Evolutionary conservation across 2,797 vertebrate genomes (phyloP), one percentile per base, ranked within the genome.

Genomic region (Eidolon dupreanum): DNA sequence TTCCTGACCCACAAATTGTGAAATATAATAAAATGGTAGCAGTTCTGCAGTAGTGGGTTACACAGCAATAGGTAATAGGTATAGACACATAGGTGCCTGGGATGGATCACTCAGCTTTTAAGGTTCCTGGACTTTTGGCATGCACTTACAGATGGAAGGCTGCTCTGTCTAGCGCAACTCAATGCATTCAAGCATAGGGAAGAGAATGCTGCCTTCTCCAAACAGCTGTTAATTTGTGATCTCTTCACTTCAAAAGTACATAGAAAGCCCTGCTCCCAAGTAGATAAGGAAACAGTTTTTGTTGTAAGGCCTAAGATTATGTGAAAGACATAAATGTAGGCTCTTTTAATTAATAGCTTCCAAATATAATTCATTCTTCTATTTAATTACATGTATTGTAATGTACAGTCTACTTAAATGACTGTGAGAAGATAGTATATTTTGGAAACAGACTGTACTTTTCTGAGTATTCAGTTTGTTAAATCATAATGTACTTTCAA

Each of bases 171-270:
- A 79, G 70, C 28, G 38, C 78, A 90, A 78, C 16, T 84, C 66
- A 20, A 4, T 55, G 28, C 26, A 79, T 28, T 89, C 61, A 87
- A 73, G 16, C 96, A 65, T 12, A 78, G 13, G 31, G 10, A 90
- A 91, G 24, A 93, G 28, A 31, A 9, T 28, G 17, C 55, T 78
- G 41, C 79, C 85, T 96, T 94, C 94, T 89, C 49, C 51, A 96
- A 95, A 93, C 74, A 78, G 65, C 36, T 96, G 41, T 81, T 92
- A 77, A 95, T 49, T 17, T 89, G 57, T 92, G 93, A 96, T 63
- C 75, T 95, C 66, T 94, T 97, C 91, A 97, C 83, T 82, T 95
- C 31, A 66, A 61, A 96, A 94, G 70, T 43, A 79, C 61, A 74
- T 33, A 93, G 63, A 92, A 93, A 97, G 43, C 6, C 36, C 49